Percentiles rank a stretch among this genome's conserved stretches.
phyloP scores from a whole-genome alignment of 1,140 invertebrate species.

The Popillia japonica region DNA sequence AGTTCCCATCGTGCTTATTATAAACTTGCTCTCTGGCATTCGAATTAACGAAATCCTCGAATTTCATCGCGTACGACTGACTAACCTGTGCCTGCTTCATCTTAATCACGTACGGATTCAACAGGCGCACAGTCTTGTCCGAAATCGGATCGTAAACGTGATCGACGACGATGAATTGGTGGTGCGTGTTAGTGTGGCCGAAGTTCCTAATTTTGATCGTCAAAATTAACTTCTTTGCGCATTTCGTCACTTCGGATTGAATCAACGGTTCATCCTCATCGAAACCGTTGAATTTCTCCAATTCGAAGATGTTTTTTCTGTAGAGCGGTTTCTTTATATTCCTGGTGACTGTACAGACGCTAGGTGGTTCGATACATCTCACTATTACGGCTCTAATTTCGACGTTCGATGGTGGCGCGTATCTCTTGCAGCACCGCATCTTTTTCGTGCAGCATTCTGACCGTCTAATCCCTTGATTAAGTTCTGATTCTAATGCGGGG shows the following conservation, averaged over 20 bases:
- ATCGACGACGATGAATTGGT: slow-evolving; percentile 62
- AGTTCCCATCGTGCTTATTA: slow-evolving; percentile 60
- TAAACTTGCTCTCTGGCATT: slow-evolving; percentile 61
- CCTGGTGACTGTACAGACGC: slow-evolving; percentile 15
- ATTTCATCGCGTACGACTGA: slow-evolving; percentile 60
- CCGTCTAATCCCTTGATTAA: slow-evolving; percentile 42
- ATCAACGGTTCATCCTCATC: slow-evolving; percentile 47
- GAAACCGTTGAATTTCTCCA: slow-evolving; percentile 46
- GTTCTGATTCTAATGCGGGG: slow-evolving; percentile 30
- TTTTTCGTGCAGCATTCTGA: slow-evolving; percentile 47
- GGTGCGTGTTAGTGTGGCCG: slow-evolving; percentile 54
- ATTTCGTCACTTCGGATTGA: slow-evolving; percentile 50
- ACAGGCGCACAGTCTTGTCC: slow-evolving; percentile 56
- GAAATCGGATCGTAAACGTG: slow-evolving; percentile 60
- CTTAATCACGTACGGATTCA: slow-evolving; percentile 62
- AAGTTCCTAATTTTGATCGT: slow-evolving; percentile 54
- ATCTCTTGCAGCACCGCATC: slow-evolving; percentile 46
- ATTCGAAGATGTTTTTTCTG: slow-evolving; percentile 34
- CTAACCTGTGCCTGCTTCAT: slow-evolving; percentile 59
- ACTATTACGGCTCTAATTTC: slow-evolving; percentile 54
- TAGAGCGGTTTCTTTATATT: slow-evolving; percentile 41
- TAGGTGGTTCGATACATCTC: slow-evolving; percentile 47
- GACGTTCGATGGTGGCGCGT: slow-evolving; percentile 46
- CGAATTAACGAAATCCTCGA: slow-evolving; percentile 60
- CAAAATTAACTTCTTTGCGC: slow-evolving; percentile 54